phyloP scores from a whole-genome alignment of 1,140 invertebrate genomes.

The Zaprionus davidi region DNA sequence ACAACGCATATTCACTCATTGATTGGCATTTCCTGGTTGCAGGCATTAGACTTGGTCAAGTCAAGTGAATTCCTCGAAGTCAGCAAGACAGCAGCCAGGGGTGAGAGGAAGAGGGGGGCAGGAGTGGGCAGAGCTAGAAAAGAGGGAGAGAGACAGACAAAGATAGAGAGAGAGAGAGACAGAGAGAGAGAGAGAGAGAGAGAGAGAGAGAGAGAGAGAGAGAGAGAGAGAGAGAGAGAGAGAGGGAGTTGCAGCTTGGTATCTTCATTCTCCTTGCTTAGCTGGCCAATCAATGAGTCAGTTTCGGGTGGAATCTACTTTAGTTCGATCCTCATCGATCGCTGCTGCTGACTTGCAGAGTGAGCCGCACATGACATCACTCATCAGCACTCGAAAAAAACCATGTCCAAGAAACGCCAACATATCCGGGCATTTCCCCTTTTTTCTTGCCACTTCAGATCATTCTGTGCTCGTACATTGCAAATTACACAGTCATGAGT shows the following conservation, averaged over 20 bases:
- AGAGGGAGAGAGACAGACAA: no score
- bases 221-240: neutral
- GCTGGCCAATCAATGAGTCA: constrained; percentile 54
- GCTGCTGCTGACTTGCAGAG: constrained; percentile 74
- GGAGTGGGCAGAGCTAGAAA: no score
- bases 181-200: constrained; percentile 7
- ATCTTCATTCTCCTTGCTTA: constrained; percentile 32
- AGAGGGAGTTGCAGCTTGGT: constrained; percentile 18
- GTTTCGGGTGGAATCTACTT: neutral
- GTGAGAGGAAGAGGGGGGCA: neutral
- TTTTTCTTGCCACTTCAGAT: constrained; percentile 62
- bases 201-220: no score
- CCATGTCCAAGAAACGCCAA: constrained; percentile 7
- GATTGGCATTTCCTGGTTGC: constrained; percentile 84
- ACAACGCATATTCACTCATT: constrained; percentile 74
- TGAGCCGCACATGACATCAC: constrained; percentile 64
- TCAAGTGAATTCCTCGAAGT: constrained; percentile 81
- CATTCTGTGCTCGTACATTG: constrained; percentile 14
- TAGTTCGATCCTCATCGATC: constrained; percentile 45
- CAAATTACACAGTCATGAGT: constrained; percentile 78
- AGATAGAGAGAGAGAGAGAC: no score
- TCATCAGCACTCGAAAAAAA: constrained; percentile 53
- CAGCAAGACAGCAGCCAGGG: neutral
- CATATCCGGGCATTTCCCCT: constrained; percentile 68
- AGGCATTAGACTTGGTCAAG: constrained; percentile 72